Evolutionary conservation across 2,797 vertebrate genomes (phyloP), one percentile per base, ranked within the genome.

Genomic region (Artibeus jamaicensis): DNA sequence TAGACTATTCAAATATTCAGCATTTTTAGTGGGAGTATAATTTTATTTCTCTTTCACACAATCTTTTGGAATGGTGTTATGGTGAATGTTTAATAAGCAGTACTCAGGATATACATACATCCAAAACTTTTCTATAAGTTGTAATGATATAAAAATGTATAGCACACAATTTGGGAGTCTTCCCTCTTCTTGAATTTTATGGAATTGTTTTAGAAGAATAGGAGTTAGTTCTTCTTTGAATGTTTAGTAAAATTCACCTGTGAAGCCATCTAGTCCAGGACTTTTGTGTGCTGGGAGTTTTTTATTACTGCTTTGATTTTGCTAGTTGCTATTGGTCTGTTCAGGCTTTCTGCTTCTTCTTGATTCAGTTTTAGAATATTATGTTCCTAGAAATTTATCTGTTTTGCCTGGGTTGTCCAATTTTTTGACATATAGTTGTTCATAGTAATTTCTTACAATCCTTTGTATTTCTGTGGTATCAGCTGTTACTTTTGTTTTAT

Each of bases 1-100:
- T 57, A 10, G 91, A 39, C 77, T 92, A 82, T 95, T 91, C 22
- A 91, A 78, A 65, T 96, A 50, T 79, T 96, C 57, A 76, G 21
- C 85, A 70, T 70, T 95, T 73, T 71, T 16, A 77, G 26, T 68
- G 5, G 9, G 14, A 95, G 9, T 19, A 92, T 83, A 37, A 39
- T 87, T 95, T 89, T 73, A 39, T 70, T 94, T 95, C 89, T 88
- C 71, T 68, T 73, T 67, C 44, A 89, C 2, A 42, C 74, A 55
- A 50, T 85, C 44, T 85, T 87, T 44, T 62, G 19, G 9, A 85
- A 24, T 46, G 44, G 5, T 29, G 2, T 74, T 10, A 50, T 78
- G 11, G 18, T 79, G 89, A 92, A 93, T 82, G 9, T 95, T 78
- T 77, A 93, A 57, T 7, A 79, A 73, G 6, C 44, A 85, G 32